Percentiles rank a stretch among this genome's conserved stretches.
Evolutionary conservation across 2,113 vertebrate species (phyloP).

Genomic region (Etheostoma spectabile): DNA sequence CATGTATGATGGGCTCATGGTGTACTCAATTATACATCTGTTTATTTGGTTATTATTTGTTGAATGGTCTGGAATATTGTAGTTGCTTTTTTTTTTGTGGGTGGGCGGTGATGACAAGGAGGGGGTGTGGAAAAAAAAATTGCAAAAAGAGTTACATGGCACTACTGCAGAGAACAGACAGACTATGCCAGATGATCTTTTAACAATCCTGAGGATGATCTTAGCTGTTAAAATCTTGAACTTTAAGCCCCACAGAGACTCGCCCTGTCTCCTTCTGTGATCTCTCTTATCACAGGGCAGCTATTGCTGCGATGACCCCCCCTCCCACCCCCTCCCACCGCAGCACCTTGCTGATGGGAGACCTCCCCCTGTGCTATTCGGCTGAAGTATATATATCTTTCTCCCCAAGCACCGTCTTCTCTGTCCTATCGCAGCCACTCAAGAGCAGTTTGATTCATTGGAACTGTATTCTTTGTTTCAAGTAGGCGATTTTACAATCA

Average conservation of each 20-base stretch:
- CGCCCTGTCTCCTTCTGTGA: slow-evolving; percentile 35
- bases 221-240: slow-evolving; percentile 21
- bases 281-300: slow-evolving; percentile 19
- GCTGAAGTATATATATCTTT: slow-evolving; percentile 41
- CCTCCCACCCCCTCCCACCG: slow-evolving; percentile 10
- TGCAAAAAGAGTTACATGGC: too few relatives aligned
- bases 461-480: slow-evolving; percentile 52
- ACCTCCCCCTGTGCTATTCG: slow-evolving; percentile 30
- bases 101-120: too few relatives aligned
- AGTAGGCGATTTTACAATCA: slow-evolving; percentile 62
- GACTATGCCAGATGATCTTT: not conserved
- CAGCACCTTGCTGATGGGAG: slow-evolving; percentile 39
- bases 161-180: too few relatives aligned
- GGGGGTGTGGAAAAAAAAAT: too few relatives aligned
- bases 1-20: too few relatives aligned
- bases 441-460: slow-evolving; percentile 55
- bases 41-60: too few relatives aligned
- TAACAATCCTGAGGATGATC: slow-evolving; percentile 15
- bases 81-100: too few relatives aligned
- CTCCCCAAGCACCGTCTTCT: slow-evolving; percentile 49
- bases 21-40: too few relatives aligned
- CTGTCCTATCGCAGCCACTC: slow-evolving; percentile 45
- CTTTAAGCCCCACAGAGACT: slow-evolving; percentile 15
- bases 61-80: too few relatives aligned
- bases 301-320: slow-evolving; percentile 46